These are phyloP conservation scores for Torymus texanus DNA, from an alignment of 2,888 invertebrate species.

Conservation along the genomic window DNA sequence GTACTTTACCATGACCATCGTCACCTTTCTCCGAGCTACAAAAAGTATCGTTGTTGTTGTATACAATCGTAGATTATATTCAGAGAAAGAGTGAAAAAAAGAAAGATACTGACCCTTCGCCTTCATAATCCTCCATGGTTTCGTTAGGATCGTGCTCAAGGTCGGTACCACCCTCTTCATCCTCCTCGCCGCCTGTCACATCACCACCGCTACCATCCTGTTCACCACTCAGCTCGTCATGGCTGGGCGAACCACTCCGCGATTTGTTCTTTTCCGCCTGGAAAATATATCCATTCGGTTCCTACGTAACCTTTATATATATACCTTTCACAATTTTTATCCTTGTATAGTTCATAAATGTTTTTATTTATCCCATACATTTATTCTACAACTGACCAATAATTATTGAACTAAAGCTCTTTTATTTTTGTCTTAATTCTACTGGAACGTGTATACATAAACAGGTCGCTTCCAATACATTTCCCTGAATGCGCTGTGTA, in stretches of 20 bases:
- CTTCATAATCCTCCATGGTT: constrained; percentile 82
- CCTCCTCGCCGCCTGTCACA: constrained; percentile 78
- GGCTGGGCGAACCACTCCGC: constrained; percentile 79
- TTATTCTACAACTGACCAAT: too few species aligned
- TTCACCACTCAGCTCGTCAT: constrained; percentile 79
- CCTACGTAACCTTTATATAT: too few species aligned
- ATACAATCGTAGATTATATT: neutral
- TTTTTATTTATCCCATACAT: too few species aligned
- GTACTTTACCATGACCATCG: constrained; percentile 84
- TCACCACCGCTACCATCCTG: constrained; percentile 81
- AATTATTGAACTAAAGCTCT: too few species aligned
- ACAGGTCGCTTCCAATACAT: too few species aligned
- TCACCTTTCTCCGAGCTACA: constrained; percentile 83
- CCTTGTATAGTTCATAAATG: too few species aligned
- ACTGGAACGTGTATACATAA: too few species aligned
- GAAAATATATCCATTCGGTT: neutral
- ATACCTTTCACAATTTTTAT: too few species aligned
- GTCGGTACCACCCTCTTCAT: constrained; percentile 76
- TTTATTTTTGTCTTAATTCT: too few species aligned
- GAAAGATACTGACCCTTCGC: constrained; percentile 75
- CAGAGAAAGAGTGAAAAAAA: neutral
- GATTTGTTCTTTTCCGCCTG: constrained; percentile 79
- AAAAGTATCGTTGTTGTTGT: neutral
- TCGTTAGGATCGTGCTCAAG: constrained; percentile 81
- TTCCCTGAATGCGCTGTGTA: too few species aligned